A percentile compares a stretch with the other conserved stretches of the same genome.
Conservation (phyloP, 1,140 invertebrate genomes). For the Pseudomyrmex gracilis region DNA sequence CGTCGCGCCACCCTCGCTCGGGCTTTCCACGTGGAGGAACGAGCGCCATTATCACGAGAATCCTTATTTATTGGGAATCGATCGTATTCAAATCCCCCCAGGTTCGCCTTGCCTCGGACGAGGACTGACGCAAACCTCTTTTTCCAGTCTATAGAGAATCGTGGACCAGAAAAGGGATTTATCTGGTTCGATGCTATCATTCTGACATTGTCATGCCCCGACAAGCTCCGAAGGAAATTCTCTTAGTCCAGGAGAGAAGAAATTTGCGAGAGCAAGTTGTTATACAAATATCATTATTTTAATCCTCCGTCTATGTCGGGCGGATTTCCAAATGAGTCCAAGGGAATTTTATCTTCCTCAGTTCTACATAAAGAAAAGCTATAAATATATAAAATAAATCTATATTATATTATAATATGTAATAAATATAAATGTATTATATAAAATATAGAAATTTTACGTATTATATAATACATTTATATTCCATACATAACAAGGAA, state of each 20-base stretch:
- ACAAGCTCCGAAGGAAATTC: not conserved
- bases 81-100: conserved; percentile 79
- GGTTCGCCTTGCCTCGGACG: conserved; percentile 34
- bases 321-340: too few relatives aligned
- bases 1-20: conserved; percentile 49
- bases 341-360: not conserved
- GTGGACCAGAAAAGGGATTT: conserved; percentile 68
- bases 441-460: too few relatives aligned
- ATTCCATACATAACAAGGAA: too few relatives aligned
- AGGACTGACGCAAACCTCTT: conserved; percentile 63
- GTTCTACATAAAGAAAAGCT: too few relatives aligned
- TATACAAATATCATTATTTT: not conserved
- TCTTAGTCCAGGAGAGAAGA: conserved; percentile 5
- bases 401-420: too few relatives aligned
- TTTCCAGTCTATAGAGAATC: conserved; percentile 52
- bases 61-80: conserved; percentile 82
- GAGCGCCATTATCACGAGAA: conserved; percentile 78
- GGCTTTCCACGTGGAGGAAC: conserved; percentile 70
- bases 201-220: conserved; percentile 29
- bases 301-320: not conserved
- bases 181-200: conserved; percentile 52
- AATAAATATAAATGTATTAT: too few relatives aligned
- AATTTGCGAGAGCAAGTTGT: not conserved
- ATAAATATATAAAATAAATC: too few relatives aligned
- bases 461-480: too few relatives aligned